Evolutionary conservation across 2,797 vertebrate species (phyloP), one percentile per base, ranked within the genome.

Genomic region (Melanitta fusca): DNA sequence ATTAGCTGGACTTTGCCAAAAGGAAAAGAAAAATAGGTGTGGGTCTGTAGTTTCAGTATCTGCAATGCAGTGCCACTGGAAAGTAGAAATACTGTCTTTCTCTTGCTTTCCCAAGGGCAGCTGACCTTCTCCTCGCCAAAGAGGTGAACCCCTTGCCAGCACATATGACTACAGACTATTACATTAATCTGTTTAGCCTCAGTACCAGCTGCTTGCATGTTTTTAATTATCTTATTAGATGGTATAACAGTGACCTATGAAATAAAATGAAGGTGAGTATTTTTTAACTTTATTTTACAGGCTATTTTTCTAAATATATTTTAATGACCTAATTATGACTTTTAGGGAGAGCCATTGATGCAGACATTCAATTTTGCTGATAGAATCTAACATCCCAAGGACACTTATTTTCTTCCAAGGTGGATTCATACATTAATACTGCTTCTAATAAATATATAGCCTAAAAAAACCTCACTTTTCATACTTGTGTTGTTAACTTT

Each of bases 181-280:
- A 98, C 97, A 98, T 98, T 98, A 98, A 98, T 98, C 98, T 98
- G 97, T 98, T 98, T 98, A 98, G 97, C 98, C 97, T 96, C 97
- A 97, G 97, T 98, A 97, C 98, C 98, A 98, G 98, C 98, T 98
- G 98, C 97, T 98, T 98, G 97, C 97, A 98, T 98, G 98, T 98
- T 98, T 98, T 98, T 98, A 98, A 98, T 98, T 98, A 98, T 98
- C 98, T 98, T 98, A 98, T 98, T 98, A 98, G 97, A 97, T 98
- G 96, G 88, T 97, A 97, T 98, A 98, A 98, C 96, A 97, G 96
- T 98, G 98, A 98, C 98, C 98, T 98, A 98, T 98, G 98, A 98
- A 98, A 98, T 98, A 98, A 98, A 98, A 97, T 98, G 98, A 98
- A 98, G 98, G 98, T 98, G 98, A 98, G 97, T 97, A 98, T 98